Conservation (phyloP, 1,140 invertebrate genomes). For the Mylabris phalerata region DNA sequence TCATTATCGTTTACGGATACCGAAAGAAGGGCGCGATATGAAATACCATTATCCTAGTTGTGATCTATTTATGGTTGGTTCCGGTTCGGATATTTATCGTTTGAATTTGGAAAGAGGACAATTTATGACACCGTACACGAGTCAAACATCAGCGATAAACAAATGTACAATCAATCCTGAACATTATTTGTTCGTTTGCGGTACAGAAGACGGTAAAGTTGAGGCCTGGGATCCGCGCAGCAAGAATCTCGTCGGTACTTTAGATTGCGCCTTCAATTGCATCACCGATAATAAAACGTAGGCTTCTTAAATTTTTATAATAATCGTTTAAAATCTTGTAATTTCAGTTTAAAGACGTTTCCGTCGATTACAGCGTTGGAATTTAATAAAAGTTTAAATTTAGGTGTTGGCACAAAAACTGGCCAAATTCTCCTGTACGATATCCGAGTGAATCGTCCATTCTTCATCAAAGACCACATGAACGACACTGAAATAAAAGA, state of each 20-base stretch:
- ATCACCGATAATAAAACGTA: constrained; percentile 49
- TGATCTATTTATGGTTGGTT: constrained; percentile 89
- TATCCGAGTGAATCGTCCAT: constrained; percentile 83
- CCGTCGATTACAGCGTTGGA: constrained; percentile 75
- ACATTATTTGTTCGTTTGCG: constrained; percentile 81
- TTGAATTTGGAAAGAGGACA: constrained; percentile 93
- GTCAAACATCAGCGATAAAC: constrained; percentile 72
- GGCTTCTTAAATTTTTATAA: not conserved
- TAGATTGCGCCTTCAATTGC: constrained; percentile 81
- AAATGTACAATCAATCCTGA: constrained; percentile 81
- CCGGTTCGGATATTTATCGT: constrained; percentile 83
- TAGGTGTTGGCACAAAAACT: constrained; percentile 88
- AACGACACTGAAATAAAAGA: constrained; percentile 88
- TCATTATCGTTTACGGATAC: constrained; percentile 87
- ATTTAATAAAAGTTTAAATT: constrained; percentile 72
- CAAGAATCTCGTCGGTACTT: constrained; percentile 62
- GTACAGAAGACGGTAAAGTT: constrained; percentile 86
- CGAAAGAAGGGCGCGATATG: constrained; percentile 92
- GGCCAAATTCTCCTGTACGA: constrained; percentile 95
- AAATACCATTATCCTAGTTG: constrained; percentile 84
- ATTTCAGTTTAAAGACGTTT: constrained; percentile 52
- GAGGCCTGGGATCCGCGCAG: constrained; percentile 94
- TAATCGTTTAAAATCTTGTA: not conserved
- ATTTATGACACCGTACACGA: constrained; percentile 78
- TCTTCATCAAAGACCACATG: constrained; percentile 89